Conservation (phyloP, 2,888 invertebrate species). For the Gasteruption jaculator region DNA sequence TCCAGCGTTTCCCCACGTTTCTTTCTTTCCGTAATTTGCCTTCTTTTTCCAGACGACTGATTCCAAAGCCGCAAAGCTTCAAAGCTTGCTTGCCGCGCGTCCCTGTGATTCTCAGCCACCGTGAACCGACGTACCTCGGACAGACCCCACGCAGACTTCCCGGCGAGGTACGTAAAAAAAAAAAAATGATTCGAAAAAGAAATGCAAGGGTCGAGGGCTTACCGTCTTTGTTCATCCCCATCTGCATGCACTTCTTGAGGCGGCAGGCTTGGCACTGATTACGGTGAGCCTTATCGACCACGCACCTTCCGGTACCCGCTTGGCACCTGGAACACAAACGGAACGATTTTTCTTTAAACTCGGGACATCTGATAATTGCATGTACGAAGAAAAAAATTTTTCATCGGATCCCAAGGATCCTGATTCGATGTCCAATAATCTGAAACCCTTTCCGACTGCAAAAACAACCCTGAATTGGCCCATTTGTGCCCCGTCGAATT, state of each 20-base stretch:
- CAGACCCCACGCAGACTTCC: constrained; percentile 10
- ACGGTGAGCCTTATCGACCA: constrained; percentile 97
- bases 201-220: constrained; percentile 51
- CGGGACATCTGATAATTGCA: too few species aligned
- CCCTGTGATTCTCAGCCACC: constrained; percentile 9
- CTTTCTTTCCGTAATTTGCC: constrained; percentile 13
- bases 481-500: too few species aligned
- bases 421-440: too few species aligned
- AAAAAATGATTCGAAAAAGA: not conserved
- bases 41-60: constrained; percentile 7
- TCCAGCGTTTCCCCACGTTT: constrained; percentile 3
- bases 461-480: too few species aligned
- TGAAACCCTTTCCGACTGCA: too few species aligned
- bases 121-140: constrained; percentile 16
- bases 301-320: constrained; percentile 95
- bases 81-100: constrained; percentile 19
- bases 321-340: constrained; percentile 76
- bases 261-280: constrained; percentile 99
- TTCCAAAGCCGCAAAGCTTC: constrained; percentile 9
- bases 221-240: constrained; percentile 99
- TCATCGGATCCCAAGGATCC: too few species aligned
- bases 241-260: constrained; percentile 94
- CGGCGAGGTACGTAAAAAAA: not conserved
- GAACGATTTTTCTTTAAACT: too few species aligned
- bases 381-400: too few species aligned